Evolutionary conservation across 2,888 invertebrate species (phyloP), one percentile per base, ranked within the genome.

Genomic region (Tetragonisca angustula): DNA sequence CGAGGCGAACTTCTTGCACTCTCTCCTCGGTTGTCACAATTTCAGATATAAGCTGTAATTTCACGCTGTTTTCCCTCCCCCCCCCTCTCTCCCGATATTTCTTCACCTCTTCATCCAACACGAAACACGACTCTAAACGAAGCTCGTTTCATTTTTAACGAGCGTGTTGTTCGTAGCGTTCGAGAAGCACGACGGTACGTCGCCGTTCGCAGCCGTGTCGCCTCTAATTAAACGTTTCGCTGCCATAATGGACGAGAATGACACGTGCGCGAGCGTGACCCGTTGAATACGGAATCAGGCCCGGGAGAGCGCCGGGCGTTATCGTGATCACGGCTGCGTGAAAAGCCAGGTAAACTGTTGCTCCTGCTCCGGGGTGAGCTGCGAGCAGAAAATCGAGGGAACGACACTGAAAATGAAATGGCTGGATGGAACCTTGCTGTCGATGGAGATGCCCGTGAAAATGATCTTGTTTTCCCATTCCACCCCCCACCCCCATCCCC

Each of bases 221-320:
- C 19, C 54, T 17, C 49, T 80, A 85, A 89, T 89, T 87, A 87
- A 85, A 82, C 72, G 75, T 83, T 74, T 68, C 65, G 79, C 78
- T 75, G 67, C 50, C 71, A 64, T 86, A 84, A 84, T 82, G 79
- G 78, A 82, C 65, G 86, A 81, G 73, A 64, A 43, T 43, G 68
- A 56, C 65, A 71, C 79, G 88, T 73, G 67, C 52, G 43, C 11
- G 24, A 15, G 21, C 52, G 54, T 13, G 13, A 13, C 59, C 36
- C 52, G 64, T 36, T 79, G 79, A 89, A 87, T 89, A 76, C 78
- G 54, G 59, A 79, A 85, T 79, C 62, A 59, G 59, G 43, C 36
- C 32, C 32, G 32, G 32, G 32, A 32, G 32, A 4, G 32, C 32
- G 32, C 4, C n/a, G 50, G 43, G 54, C 59, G 80, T 78, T 81